Base-by-base conservation (phyloP, 2,797 vertebrate species). In the Acridotheres tristis region DNA sequence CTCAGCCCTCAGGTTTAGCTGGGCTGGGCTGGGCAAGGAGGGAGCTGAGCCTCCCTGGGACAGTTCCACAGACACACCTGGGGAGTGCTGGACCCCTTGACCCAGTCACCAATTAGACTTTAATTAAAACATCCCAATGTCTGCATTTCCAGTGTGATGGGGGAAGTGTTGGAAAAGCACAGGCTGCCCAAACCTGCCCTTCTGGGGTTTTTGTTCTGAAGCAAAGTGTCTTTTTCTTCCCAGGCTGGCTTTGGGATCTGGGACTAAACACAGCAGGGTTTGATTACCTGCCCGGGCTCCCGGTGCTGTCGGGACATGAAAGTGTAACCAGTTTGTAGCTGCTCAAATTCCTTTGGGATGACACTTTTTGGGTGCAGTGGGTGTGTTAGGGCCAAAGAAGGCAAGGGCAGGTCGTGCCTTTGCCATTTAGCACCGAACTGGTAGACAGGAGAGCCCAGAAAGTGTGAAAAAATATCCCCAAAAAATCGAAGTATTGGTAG, bases 1-100 rank as follows among this genome's bases (percentile, higher is more conserved):
- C 20, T 0, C 0, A 0, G 21, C 20, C 23, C 62, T 30, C 10
- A 20, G 53, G 53, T 19, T 76, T 23, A 8, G 21, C 73, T 18
- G 73, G 15, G 43, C 12, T 75, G 81, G 2, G 2, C 12, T 75
- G 81, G 2, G 2, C 38, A 8, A 2, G 29, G 57, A 38, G 20
- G 2, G 9, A 71, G n/a, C 72, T 43, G 1, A 2, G 36, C 55
- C 51, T 48, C n/a, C 10, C 25, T 8, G 59, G 51, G 43, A 55
- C 78, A 5, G 10, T 21, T 62, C 8, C 16, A 2, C 23, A 21
- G 42, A 32, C 25, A 12, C 27, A 21, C 21, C 15, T 4, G 14
- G 48, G 32, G 38, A 30, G 25, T 73, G 2, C 1, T 7, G 38
- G 9, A n/a, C 21, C 29, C 51, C 38, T n/a, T 21, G 30, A 7